Evolutionary conservation across 1,140 invertebrate genomes (phyloP), one percentile per base, ranked within the genome.

Genomic region (Myzus persicae): DNA sequence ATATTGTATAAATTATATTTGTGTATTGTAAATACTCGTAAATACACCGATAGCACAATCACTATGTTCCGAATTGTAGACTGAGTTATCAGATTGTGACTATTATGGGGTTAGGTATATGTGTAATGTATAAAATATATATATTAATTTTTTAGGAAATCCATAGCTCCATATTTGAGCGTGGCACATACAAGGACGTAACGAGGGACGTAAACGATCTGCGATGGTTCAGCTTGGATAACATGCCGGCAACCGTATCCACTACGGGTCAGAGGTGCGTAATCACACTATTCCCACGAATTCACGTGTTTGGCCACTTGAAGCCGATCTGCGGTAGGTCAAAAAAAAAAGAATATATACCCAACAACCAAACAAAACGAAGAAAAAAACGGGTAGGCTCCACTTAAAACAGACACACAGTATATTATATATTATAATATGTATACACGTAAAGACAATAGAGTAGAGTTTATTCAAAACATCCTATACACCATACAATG

Each of bases 271-370:
- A 85, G 91, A 93, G 91, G 91, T 93, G 46, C 46, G 91, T 93
- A 85, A 93, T 93, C n/a, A 93, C 40, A 85, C 82, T 85, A 85
- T 93, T 93, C 91, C 91, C 91, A 93, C 91, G 91, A 93, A 93
- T 93, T 92, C 91, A 92, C 91, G 51, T 90, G 44, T 51, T 59
- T 31, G 24, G 81, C 46, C 76, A 54, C 91, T 93, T 31, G 81
- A 84, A 85, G n/a, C n/a, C 38, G 91, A 93, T 93, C 91, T 93
- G 91, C 91, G 91, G 91, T 93, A 93, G 91, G 91, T 93, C n/a
- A 91, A 91, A 82, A 51, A 46, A 91, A 36, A 76, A 44, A 46
- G 81, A 26, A 26, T 24, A 38, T 48, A 54, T 87, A 48, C 44
- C 44, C 14, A 92, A 76, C 31, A 84, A 92, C 36, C 9, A 84